Base-by-base conservation (phyloP, 2,113 vertebrate genomes). In the Guaruba guarouba region DNA sequence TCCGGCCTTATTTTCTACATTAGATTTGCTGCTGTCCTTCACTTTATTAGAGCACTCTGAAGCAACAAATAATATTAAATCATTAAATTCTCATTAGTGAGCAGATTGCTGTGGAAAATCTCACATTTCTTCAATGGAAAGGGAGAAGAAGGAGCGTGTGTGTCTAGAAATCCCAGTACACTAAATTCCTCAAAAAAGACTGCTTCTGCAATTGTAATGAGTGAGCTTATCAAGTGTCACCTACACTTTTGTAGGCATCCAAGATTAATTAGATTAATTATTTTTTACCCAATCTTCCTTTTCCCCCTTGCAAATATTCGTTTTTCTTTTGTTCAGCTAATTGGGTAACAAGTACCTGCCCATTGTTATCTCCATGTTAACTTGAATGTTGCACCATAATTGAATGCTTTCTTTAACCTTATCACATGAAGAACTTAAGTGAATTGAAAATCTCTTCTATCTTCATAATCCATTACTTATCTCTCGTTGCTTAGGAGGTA, bases 241-340 rank as follows among this genome's bases (percentile, higher is more conserved):
- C 81, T 23, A 81, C 27, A 25, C 44, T 78, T 96, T n/a, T 22
- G 4, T 84, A 67, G 19, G 28, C 82, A 92, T 70, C 66, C 35
- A 93, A 84, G 74, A 93, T 90, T 87, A 87, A 93, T 92, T 94
- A 84, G 74, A 93, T 91, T 87, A 87, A 93, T 92, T 94, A 59
- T 90, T 91, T 95, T 93, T 92, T 73, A 52, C 43, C 44, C 44
- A 66, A 11, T 46, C 10, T 13, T 64, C n/a, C 43, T 78, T 63
- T 62, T 68, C 39, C 16, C 11, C 28, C 10, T 82, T 73, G 17
- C 41, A 91, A 88, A 80, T 85, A 82, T 3, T 93, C 1, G 9
- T 86, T 88, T 74, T 88, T 74, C 71, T 81, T 95, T 90, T 92
- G 68, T 92, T 77, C 90, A 41, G 23, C 67, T 92, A 78, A 89